Base-by-base conservation (phyloP, 1,140 invertebrate species). In the Bombus consobrinus region DNA sequence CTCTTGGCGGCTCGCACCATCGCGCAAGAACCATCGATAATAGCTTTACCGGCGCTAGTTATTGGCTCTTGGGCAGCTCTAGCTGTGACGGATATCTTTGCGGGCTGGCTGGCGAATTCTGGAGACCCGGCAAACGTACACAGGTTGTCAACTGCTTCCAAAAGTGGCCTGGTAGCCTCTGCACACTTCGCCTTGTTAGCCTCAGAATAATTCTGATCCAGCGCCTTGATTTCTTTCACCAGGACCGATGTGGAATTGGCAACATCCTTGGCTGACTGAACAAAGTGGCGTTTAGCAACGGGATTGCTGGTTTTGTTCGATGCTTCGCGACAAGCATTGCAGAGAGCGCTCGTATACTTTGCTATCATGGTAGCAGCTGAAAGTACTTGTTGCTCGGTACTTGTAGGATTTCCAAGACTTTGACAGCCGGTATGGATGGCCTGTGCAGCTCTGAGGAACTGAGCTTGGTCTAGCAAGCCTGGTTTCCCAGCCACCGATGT, bases 181-280 rank as follows among this genome's bases (percentile, higher is more conserved):
- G 97, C 97, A 93, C 98, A 99, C 37, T 96, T 96, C 66, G 96
- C 95, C 4, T 98, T 96, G 92, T 98, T 97, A 34, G 96, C 96
- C 47, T 97, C 97, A 9, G 96, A 97, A 90, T 98, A 98, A 93
- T 99, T 97, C 73, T 97, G 96, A 94, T 99, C 98, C 32, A 99
- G 95, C 2, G 97, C 97, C 95, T 99, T 99, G 85, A 99, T 99
- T 93, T 98, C 98, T 94, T 98, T 98, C 2, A 99, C 99, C 12
- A 99, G 96, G 89, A 97, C 97, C 1, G 99, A 98, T 6, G 99
- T 99, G 8, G 98, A 98, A 94, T 99, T 99, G 37, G 99, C 99
- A 2, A 99, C 98, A 93, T 99, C 98, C 94, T 99, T 99, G 41
- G 99, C 99, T 85, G 98, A 98, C 93, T 99, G 98, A 32, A 99